Evolutionary conservation across 2,113 vertebrate genomes (phyloP).

Genomic region (Podarcis muralis): DNA sequence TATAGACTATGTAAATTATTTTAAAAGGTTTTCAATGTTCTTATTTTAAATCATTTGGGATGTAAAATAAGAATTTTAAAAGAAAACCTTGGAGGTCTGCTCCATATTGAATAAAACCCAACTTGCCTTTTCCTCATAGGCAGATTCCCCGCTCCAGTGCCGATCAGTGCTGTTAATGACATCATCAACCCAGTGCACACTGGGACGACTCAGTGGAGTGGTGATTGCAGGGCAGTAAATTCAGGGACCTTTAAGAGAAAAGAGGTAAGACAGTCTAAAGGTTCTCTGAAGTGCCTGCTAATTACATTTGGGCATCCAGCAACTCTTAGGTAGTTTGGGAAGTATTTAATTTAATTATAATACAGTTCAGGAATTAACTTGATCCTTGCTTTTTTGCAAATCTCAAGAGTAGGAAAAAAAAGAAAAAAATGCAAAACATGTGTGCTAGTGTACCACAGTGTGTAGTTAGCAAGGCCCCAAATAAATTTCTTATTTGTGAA

Average conservation of each 20-base stretch:
- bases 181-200: conserved; percentile 80
- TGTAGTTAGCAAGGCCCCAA: not conserved
- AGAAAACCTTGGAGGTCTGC: conserved; percentile 83
- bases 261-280: conserved; percentile 87
- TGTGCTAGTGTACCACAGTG: not conserved
- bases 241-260: conserved; percentile 82
- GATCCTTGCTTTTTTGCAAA: conserved; percentile 22
- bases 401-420: conserved; percentile 28
- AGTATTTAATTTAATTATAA: not conserved
- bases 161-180: conserved; percentile 81
- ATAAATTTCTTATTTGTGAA: not conserved
- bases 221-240: conserved; percentile 85
- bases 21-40: conserved; percentile 80
- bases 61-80: conserved; percentile 79
- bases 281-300: conserved; percentile 85
- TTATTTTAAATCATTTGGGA: conserved; percentile 77
- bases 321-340: conserved; percentile 55
- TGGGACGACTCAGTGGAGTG: conserved; percentile 83
- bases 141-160: conserved; percentile 81
- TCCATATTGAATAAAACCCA: conserved; percentile 81
- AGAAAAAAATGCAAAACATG: conserved; percentile 13
- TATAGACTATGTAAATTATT: conserved; percentile 69
- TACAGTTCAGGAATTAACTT: not conserved
- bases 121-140: conserved; percentile 87
- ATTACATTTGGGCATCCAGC: conserved; percentile 76